Evolutionary conservation across 2,888 invertebrate species (phyloP), one percentile per base, ranked within the genome.

Genomic region (Brachynemurus nebulosus): DNA sequence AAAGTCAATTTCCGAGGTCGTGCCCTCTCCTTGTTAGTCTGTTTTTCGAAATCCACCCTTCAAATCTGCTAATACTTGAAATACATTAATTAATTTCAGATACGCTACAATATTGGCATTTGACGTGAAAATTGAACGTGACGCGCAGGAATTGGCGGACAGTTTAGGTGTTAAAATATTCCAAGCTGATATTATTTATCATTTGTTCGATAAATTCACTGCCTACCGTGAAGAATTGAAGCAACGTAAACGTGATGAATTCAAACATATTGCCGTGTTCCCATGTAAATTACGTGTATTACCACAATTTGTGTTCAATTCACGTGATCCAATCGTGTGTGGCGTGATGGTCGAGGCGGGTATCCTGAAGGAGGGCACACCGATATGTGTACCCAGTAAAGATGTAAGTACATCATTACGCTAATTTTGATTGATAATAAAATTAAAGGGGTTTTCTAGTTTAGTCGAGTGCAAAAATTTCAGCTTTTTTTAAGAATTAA

Each of bases 121-220:
- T 63, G 98, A 99, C 66, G 98, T 99, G 16, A 95, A 93, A 71
- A 80, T 97, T 45, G 98, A 99, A 63, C 78, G 89, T 47, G 98
- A 98, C 61, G 98, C 97, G 2, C 97, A 98, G 68, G 95, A 96
- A 59, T 68, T 97, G 65, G 98, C 98, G 0, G 97, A 99, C 62
- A 76, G 79, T 46, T 65, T 95, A 48, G 90, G 90, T 45, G 92
- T 96, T 44, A 89, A 85, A 68, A 91, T 98, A 62, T 99, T 99
- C 76, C 80, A 89, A 51, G 98, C 98, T 6, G 96, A 99, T 69
- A 99, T 99, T 62, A 99, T 99, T 60, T 99, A 99, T 69, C 99
- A 99, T 68, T 72, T 99, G 60, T 97, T 97, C 68, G 98, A 99
- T 67, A 86, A 88, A 64, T 99, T 98, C 71, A 93, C 79, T 56